A percentile compares a stretch with the other conserved stretches of the same genome.
Conservation (phyloP, 2,888 invertebrate species). For the Thyatira batis region DNA sequence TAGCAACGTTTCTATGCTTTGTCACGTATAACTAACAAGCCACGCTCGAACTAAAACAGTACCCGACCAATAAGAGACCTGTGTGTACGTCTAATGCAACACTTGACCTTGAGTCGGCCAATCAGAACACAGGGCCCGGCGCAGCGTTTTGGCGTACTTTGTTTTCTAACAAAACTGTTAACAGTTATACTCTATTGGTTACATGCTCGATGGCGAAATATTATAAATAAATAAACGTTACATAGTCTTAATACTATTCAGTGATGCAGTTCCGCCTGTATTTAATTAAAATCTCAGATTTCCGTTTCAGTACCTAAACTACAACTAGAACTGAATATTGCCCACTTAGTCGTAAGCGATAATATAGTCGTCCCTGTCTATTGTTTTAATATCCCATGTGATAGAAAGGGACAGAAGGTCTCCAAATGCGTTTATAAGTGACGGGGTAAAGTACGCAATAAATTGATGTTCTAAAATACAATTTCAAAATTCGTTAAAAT, state of each 20-base stretch:
- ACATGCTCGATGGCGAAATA: too few species aligned
- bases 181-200: too few species aligned
- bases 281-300: background rate
- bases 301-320: background rate
- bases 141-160: too few species aligned
- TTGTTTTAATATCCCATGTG: background rate
- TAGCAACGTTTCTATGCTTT: too few species aligned
- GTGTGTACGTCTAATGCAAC: too few species aligned
- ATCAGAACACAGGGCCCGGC: too few species aligned
- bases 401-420: background rate
- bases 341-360: background rate
- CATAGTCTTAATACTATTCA: background rate
- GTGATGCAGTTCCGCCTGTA: constrained; percentile 2
- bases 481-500: background rate
- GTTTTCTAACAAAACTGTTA: too few species aligned
- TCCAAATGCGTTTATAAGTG: background rate
- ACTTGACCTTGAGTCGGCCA: too few species aligned
- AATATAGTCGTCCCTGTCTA: background rate
- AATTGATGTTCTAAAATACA: background rate
- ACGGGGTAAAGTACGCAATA: background rate
- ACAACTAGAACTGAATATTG: background rate
- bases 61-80: too few species aligned
- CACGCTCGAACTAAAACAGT: too few species aligned
- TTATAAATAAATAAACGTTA: background rate
- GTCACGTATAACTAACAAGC: too few species aligned